Conservation (phyloP, 2,113 vertebrate genomes). For the Silurus asotus region DNA sequence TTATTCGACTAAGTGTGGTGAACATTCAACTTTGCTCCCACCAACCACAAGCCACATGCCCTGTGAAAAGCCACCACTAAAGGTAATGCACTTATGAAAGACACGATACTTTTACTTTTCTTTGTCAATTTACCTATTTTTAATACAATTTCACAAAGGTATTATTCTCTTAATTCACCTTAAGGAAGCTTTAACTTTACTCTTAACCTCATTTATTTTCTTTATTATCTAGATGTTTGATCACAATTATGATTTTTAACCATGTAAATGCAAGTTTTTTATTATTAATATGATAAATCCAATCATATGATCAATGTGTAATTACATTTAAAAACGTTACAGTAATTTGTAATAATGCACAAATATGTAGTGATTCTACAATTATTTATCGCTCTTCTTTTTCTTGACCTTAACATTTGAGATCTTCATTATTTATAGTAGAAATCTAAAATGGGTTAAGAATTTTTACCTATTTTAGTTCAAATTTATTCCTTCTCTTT, state of each 20-base stretch:
- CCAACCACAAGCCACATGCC: rapidly evolving
- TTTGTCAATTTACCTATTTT: not conserved
- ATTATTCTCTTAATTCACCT: not conserved
- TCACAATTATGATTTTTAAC: not conserved
- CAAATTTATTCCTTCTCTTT: not conserved
- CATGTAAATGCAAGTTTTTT: not conserved
- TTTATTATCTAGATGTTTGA: not conserved
- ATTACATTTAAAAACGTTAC: not conserved
- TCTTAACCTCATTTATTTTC: not conserved
- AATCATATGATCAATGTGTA: not conserved
- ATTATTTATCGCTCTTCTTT: not conserved
- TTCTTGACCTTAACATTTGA: not conserved
- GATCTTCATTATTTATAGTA: not conserved
- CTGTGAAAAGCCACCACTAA: constrained; percentile 28
- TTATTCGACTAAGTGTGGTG: rapidly evolving
- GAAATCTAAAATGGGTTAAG: not conserved
- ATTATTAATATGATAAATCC: not conserved
- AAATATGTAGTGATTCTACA: not conserved
- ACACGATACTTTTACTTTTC: not conserved
- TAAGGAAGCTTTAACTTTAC: not conserved
- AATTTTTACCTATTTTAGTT: not conserved
- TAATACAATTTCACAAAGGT: not conserved
- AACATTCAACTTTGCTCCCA: constrained; percentile 29
- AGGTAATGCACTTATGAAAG: constrained; percentile 2
- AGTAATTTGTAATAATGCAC: not conserved